Conservation (phyloP, 2,888 invertebrate genomes). For the Stenchaetothrips biformis region DNA sequence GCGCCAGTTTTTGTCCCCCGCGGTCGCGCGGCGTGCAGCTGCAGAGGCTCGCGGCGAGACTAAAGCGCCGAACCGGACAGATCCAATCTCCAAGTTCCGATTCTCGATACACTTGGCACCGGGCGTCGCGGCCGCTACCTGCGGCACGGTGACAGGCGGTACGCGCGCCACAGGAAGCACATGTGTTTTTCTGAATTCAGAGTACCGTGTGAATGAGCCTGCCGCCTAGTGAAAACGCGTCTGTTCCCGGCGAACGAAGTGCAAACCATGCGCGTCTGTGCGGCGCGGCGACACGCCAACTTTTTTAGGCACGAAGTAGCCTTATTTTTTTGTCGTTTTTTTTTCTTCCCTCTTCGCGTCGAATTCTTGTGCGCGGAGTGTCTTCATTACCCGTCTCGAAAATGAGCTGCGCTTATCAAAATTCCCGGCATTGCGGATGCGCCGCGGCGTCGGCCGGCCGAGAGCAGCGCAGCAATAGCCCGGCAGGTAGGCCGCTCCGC, state of each 20-base stretch:
- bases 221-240: too few species aligned
- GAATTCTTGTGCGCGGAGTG: not conserved
- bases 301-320: too few species aligned
- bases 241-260: not conserved
- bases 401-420: not conserved
- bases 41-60: not conserved
- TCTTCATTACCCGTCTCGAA: not conserved
- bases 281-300: not conserved
- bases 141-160: too few species aligned
- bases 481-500: not conserved
- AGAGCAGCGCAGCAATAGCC: too few species aligned
- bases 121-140: too few species aligned
- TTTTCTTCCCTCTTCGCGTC: not conserved
- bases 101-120: too few species aligned
- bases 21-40: not conserved
- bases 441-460: not conserved
- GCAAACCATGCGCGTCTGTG: not conserved
- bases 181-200: too few species aligned
- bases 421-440: not conserved
- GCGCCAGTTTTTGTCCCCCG: not conserved
- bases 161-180: too few species aligned
- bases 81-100: not conserved
- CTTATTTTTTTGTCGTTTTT: not conserved
- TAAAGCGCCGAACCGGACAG: not conserved
- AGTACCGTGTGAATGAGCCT: too few species aligned